Evolutionary conservation across 2,797 vertebrate genomes (phyloP).

Genomic region (Mormyrops boulengeri): DNA sequence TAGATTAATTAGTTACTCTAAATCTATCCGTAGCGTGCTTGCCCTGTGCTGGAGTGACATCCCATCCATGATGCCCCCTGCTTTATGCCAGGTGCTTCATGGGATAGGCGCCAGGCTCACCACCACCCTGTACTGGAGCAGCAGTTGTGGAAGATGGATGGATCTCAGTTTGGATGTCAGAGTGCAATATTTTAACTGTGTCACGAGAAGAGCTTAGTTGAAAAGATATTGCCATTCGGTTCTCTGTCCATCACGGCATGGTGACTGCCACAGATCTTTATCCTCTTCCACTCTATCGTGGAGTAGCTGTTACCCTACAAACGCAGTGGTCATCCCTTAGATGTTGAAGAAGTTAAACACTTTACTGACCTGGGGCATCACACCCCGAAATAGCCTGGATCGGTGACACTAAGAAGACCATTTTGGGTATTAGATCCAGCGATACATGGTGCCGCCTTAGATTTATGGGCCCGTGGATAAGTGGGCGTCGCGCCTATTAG

Average conservation of each 20-base stretch:
- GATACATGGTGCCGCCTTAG: background rate
- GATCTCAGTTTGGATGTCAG: background rate
- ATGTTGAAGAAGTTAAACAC: background rate
- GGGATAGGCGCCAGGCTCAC: background rate
- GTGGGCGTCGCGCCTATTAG: constrained; percentile 15
- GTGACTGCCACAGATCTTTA: background rate
- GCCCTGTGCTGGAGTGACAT: background rate
- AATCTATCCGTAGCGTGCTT: background rate
- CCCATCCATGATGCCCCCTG: background rate
- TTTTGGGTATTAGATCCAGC: background rate
- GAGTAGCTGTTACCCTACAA: background rate
- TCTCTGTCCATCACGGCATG: background rate
- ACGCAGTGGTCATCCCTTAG: background rate
- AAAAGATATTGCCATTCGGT: background rate
- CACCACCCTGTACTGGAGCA: background rate
- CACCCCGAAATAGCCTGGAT: background rate
- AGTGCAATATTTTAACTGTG: constrained; percentile 7
- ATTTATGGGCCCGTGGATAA: constrained; percentile 13
- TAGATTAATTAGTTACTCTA: background rate
- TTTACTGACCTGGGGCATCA: background rate
- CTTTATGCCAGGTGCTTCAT: background rate
- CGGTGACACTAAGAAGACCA: background rate
- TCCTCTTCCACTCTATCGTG: too few relatives aligned
- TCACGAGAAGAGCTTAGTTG: background rate
- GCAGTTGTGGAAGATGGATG: background rate